Conservation (phyloP, 2,797 vertebrate species). For the Monodelphis domestica region DNA sequence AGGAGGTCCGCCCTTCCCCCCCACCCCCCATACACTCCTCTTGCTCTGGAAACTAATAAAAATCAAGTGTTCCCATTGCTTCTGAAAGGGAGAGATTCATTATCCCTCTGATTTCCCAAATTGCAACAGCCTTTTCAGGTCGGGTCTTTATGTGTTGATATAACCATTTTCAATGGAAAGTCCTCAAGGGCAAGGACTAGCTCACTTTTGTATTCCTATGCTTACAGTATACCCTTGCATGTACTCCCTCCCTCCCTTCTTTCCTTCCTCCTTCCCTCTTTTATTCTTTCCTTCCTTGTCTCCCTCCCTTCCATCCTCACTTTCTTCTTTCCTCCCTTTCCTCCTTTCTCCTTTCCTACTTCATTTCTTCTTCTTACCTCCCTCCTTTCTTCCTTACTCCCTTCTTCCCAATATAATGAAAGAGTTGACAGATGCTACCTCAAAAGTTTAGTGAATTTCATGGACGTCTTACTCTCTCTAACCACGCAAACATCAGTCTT, state of each 20-base stretch:
- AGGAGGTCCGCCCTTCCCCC: neutral
- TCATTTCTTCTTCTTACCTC: accelerated
- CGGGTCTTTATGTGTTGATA: neutral
- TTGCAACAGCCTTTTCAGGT: neutral
- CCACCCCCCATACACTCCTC: neutral
- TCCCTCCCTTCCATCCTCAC: too few relatives aligned
- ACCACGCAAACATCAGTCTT: neutral
- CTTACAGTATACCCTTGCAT: neutral
- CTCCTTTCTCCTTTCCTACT: too few relatives aligned
- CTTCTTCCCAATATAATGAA: neutral
- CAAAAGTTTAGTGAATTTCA: neutral
- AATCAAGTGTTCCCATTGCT: neutral
- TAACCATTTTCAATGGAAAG: neutral
- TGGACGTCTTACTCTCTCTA: neutral
- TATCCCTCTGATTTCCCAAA: neutral
- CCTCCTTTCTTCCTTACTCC: too few relatives aligned
- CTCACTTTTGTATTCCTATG: neutral
- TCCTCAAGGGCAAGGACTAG: neutral
- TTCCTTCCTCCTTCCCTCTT: too few relatives aligned
- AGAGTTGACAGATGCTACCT: neutral
- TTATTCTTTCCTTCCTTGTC: too few relatives aligned
- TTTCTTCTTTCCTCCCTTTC: accelerated
- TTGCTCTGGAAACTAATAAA: neutral
- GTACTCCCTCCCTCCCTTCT: neutral
- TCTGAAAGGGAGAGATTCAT: neutral